Evolutionary conservation across 2,797 vertebrate genomes (phyloP), one percentile per base, ranked within the genome.

Genomic region (Neosilurus mollespiculum): DNA sequence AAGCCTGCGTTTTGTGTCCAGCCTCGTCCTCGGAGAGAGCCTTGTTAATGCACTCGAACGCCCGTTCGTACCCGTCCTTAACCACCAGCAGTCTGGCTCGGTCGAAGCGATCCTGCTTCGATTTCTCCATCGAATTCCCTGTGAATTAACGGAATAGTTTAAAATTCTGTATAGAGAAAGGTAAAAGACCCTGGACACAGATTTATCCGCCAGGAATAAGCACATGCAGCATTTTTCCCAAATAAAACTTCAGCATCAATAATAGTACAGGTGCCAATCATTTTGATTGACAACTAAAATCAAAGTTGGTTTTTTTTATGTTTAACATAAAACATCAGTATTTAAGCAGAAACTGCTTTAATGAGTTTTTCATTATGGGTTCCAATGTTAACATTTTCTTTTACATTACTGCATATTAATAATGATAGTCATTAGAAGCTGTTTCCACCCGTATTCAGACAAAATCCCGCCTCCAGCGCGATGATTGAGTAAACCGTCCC

Each of bases 31-130:
- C 94, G 15, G 91, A 94, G 85, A 99, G 93, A 67, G 94, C 98
- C 89, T 93, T 94, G 89, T 97, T 97, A 85, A 99, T 93, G 91
- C 95, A 97, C 83, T 95, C 86, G 49, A 99, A 99, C 37, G 95
- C 97, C 75, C 94, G 95, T 81, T 94, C 93, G 62, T 99, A 98
- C 80, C 97, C 96, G 84, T 99, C 97, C 90, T 95, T 95, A 87
- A 99, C 97, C 79, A 95, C 93, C 86, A 95, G 93, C 83, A 98
- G 94, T 87, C 96, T 94, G 88, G 94, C 93, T 87, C 94, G 94
- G 88, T 96, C 96, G 85, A 94, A 95, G 9, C 87, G 90, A 86
- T 94, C 91, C 37, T 95, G 93, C 89, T 95, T 94, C 70, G 81
- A 93, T 81, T 95, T 94, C 82, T 96, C 94, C 95, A n/a, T n/a